Evolutionary conservation across 2,888 invertebrate genomes (phyloP), one percentile per base, ranked within the genome.

Genomic region (Hesperia comma): DNA sequence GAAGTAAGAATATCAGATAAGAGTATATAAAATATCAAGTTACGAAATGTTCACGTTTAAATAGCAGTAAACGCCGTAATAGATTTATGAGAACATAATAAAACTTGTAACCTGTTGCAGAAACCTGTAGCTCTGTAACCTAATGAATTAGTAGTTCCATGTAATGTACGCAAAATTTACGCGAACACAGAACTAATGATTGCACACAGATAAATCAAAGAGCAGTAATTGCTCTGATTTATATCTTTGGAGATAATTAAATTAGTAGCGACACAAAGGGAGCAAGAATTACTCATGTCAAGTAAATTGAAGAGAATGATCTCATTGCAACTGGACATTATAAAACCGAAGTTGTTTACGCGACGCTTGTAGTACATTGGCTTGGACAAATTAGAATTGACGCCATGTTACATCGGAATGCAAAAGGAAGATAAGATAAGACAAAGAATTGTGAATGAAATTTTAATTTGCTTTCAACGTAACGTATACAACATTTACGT

Each of bases 181-280:
- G 54, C 60, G 43, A 17, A 7, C 32, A 40, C n/a, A 19, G 33
- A 33, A 60, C 66, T 60, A 66, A 66, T 60, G 60, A 58, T 58
- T 33, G 63, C 26, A 41, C 19, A 74, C 70, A 73, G 71, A 85
- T 86, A 85, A 86, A 86, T 86, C 81, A 83, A 75, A 79, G 72
- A 72, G 79, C 77, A 85, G 83, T 87, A 84, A 84, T 78, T 77
- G 73, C 69, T 69, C 71, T 82, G 79, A 87, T 87, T 84, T 86
- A 87, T 84, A 74, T 70, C 69, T 70, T 68, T 71, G 71, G 72
- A 74, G 79, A 81, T 83, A 84, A 85, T 84, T 84, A 84, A 85
- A 87, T 87, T 87, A 85, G 80, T 75, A 71, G 68, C 79, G 83
- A 84, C 82, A 80, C 74, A 85, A 82, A 76, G 75, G 74, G 86